Evolutionary conservation across 2,797 vertebrate genomes (phyloP), one percentile per base, ranked within the genome.

Genomic region (Xiphorhynchus erythropygius): DNA sequence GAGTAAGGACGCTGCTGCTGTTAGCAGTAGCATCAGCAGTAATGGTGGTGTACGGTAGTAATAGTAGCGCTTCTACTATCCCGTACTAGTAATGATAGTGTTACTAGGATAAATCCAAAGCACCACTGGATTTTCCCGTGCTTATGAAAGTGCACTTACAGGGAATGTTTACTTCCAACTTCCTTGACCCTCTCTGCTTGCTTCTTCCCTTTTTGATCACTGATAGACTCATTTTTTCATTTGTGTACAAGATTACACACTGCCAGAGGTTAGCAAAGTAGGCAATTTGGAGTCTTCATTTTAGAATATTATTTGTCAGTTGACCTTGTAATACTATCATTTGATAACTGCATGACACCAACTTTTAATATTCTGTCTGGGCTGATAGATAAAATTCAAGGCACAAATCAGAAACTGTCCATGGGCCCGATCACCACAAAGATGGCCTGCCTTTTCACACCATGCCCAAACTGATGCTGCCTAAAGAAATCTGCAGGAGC

Each of bases 361-460:
- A 35, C 68, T 57, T 89, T 70, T 90, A 96, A 82, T 85, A 84
- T 56, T 42, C 57, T 56, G 32, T n/a, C 68, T 82, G 49, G 39
- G 15, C 47, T 87, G 71, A 83, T 32, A 87, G 60, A 90, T 82
- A 93, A 90, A 87, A 90, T 64, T 79, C 67, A 87, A 94, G 64
- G 68, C 22, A 27, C 44, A 83, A 83, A 80, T 77, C 56, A 56
- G 55, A 77, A 90, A 79, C 41, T 47, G 41, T 77, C 44, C 71
- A 79, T 83, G 42, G 80, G 49, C 30, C 44, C 52, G 64, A 82
- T 50, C 64, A 62, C 60, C 41, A 47, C 2, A 6, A 77, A 56
- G 52, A 59, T 21, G 5, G 18, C 8, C 37, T 77, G 37, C 16
- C 56, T 68, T 77, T 80, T n/a, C 46, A 80, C 8, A 2, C 53